Base-by-base conservation (phyloP, 2,113 vertebrate species). In the Lophius piscatorius region DNA sequence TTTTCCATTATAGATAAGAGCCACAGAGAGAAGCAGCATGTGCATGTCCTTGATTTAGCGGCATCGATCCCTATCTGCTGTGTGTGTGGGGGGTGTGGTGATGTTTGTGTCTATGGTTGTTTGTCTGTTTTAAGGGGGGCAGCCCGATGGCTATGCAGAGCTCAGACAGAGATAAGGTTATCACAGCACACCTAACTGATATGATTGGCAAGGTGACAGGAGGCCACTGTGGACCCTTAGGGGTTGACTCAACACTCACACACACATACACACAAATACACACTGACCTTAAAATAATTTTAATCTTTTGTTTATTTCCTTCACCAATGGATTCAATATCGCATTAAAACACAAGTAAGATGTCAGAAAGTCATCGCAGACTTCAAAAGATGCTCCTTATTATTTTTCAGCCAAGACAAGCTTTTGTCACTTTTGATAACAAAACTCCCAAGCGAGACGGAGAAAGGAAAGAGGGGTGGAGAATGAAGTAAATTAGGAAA, bases 1-100 rank as follows among this genome's bases (percentile, higher is more conserved):
- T 87, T 88, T 86, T 87, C 81, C 81, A 89, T 88, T 89, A 86
- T 84, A 89, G 88, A 89, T 88, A 88, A 89, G 81, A 87, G 68
- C 55, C 79, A 87, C 81, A 87, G 80, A 77, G 76, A 84, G 80
- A 84, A 84, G 73, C 76, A 71, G 76, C 74, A 62, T 76, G 74
- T 70, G 74, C 84, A 84, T 88, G 88, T 88, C 81, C 88, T 88
- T 89, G 84, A 88, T 88, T 89, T 86, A 86, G 65, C 70, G 0
- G 71, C 88, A 88, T 86, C 16, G 86, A 89, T 87, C 76, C 56
- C 67, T 84, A 87, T 89, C 82, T 76, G 50, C 73, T 80, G 64
- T 71, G 65, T 69, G 56, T 56, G 14, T 42, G 45, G 61, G 38
- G 61, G 49, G 67, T 36, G 48, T 26, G 72, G 47, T 39, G 50